A percentile compares a stretch with the other conserved stretches of the same genome.
phyloP scores from a whole-genome alignment of 2,888 invertebrate genomes.

The Cacoxenus indagator region DNA sequence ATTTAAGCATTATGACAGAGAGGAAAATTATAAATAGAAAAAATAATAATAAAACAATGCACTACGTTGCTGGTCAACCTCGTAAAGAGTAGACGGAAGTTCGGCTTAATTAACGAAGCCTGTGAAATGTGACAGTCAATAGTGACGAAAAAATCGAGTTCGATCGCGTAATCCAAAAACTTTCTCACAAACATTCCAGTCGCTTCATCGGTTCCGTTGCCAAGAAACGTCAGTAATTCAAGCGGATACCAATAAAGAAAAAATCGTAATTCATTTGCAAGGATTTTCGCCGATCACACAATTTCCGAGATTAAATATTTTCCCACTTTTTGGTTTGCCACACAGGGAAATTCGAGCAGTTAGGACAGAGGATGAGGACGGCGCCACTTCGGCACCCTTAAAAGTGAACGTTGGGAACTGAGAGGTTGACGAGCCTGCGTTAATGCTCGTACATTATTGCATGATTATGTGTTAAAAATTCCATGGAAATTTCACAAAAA shows the following conservation, averaged over 20 bases:
- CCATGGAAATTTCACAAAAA: slow-evolving; percentile 53
- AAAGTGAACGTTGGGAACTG: not conserved
- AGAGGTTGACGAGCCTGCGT: not conserved
- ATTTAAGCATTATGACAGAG: slow-evolving; percentile 4
- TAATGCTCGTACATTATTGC: slow-evolving; percentile 49
- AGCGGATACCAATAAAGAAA: not conserved
- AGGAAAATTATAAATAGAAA: too few relatives aligned
- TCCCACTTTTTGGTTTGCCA: not conserved
- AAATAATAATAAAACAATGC: too few relatives aligned
- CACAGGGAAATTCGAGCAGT: slow-evolving; percentile 52
- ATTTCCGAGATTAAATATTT: not conserved
- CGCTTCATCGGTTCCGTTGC: not conserved
- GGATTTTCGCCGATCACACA: not conserved
- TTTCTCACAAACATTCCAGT: not conserved
- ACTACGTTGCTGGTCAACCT: not conserved
- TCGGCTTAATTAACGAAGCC: not conserved
- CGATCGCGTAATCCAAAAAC: not conserved
- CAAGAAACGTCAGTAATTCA: not conserved
- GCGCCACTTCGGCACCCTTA: slow-evolving; percentile 47
- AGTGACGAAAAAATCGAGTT: not conserved
- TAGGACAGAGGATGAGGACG: slow-evolving; percentile 47
- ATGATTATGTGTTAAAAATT: slow-evolving; percentile 56
- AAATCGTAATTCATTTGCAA: not conserved
- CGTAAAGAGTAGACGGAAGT: slow-evolving; percentile 1
- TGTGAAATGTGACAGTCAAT: not conserved